phyloP scores from a whole-genome alignment of 2,113 vertebrate genomes.

The Phocoena sinus region DNA sequence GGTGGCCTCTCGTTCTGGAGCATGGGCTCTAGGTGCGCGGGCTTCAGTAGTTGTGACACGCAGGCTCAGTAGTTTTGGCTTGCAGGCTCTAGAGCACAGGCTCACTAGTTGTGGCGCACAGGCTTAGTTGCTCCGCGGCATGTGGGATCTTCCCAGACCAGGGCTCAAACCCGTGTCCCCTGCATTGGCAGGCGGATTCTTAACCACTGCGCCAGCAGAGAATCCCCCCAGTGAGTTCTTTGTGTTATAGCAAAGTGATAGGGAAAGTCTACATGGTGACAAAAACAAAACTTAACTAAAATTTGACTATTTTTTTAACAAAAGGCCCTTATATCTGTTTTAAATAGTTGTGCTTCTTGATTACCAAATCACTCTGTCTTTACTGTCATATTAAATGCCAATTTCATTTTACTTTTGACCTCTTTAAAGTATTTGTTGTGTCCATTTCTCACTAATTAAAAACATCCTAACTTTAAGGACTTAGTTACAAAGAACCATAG shows the following conservation, averaged over 20 bases:
- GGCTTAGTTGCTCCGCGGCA: no score
- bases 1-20: no score
- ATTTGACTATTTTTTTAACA: neutral
- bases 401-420: constrained; percentile 26
- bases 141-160: no score
- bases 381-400: constrained; percentile 18
- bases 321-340: neutral
- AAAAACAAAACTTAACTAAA: neutral
- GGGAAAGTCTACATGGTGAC: neutral
- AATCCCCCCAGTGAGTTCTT: neutral
- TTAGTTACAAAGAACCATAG: constrained; percentile 21
- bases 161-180: no score
- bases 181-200: no score
- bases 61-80: no score
- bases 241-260: neutral
- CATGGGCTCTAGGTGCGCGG: no score
- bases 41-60: no score
- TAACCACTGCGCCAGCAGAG: no score
- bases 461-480: constrained; percentile 15
- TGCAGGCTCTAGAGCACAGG: no score
- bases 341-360: neutral
- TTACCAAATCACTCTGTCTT: constrained; percentile 7
- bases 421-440: constrained; percentile 28
- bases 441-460: constrained; percentile 10
- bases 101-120: no score